Conservation (phyloP, 2,888 invertebrate species). For the Anarsia innoxiella region DNA sequence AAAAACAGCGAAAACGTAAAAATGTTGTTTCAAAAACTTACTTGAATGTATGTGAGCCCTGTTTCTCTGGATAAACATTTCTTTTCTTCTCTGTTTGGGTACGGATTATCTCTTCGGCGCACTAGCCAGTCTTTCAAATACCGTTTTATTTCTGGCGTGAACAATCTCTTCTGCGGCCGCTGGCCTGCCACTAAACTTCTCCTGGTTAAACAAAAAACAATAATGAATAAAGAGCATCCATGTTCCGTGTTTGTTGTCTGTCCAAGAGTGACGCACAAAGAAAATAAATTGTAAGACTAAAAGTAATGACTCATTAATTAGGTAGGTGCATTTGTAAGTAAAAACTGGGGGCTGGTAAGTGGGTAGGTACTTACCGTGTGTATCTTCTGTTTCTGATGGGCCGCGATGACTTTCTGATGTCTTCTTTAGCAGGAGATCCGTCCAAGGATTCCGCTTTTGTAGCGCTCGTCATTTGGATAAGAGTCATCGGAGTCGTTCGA, state of each 20-base stretch:
- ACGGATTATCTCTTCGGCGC: slow-evolving; percentile 84
- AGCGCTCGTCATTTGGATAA: slow-evolving; percentile 45
- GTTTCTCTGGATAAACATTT: slow-evolving; percentile 82
- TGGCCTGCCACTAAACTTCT: slow-evolving; percentile 75
- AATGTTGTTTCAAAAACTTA: slow-evolving; percentile 43
- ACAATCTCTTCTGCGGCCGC: slow-evolving; percentile 81
- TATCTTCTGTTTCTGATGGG: slow-evolving; percentile 82
- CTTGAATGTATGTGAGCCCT: slow-evolving; percentile 86
- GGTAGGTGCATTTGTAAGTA: no score
- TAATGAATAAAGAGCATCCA: slow-evolving; percentile 29
- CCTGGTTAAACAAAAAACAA: slow-evolving; percentile 34
- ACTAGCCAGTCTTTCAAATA: slow-evolving; percentile 86
- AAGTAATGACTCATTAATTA: slow-evolving; percentile 65
- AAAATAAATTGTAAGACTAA: slow-evolving; percentile 47
- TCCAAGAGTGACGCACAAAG: slow-evolving; percentile 65
- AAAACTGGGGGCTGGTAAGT: no score
- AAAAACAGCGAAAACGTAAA: slow-evolving; percentile 12
- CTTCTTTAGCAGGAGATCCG: slow-evolving; percentile 50
- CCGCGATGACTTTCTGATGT: slow-evolving; percentile 71
- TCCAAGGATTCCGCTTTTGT: slow-evolving; percentile 46
- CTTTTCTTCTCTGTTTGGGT: slow-evolving; percentile 86
- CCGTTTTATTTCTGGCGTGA: slow-evolving; percentile 86
- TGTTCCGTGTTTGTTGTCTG: no score
- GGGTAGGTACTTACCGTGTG: slow-evolving; percentile 78
- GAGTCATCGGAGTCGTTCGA: slow-evolving; percentile 45